A percentile compares a stretch with the other conserved stretches of the same genome.
Evolutionary conservation across 2,888 invertebrate genomes (phyloP).

Genomic region (Parthenolecanium corni): DNA sequence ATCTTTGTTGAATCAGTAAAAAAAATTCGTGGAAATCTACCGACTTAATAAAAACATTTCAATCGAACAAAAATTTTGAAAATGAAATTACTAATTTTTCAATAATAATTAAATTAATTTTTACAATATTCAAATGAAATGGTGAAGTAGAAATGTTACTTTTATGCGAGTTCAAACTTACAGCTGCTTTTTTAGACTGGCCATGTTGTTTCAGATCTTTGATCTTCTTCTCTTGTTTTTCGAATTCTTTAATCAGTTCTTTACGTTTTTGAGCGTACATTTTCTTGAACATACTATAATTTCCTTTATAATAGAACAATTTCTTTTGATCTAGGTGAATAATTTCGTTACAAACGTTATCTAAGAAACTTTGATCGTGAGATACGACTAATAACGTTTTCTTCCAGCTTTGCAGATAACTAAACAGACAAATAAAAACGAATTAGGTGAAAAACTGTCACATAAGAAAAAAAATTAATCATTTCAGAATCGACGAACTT

Average conservation of each 20-base stretch:
- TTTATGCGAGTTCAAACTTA: constrained; percentile 39
- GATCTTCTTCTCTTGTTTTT: constrained; percentile 94
- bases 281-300: constrained; percentile 96
- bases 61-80: not conserved
- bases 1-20: too few relatives aligned
- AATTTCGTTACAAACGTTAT: constrained; percentile 98
- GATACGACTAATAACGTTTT: constrained; percentile 96
- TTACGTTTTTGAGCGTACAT: constrained; percentile 93
- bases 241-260: constrained; percentile 92
- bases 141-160: too few relatives aligned
- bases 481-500: constrained; percentile 64
- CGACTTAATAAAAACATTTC: too few relatives aligned
- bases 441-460: not conserved
- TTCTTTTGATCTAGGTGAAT: constrained; percentile 93
- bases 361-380: constrained; percentile 99
- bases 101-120: not conserved
- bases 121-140: too few relatives aligned
- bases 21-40: not conserved
- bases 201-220: constrained; percentile 90
- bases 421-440: constrained; percentile 39
- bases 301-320: constrained; percentile 92
- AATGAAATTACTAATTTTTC: not conserved
- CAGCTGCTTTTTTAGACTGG: constrained; percentile 88
- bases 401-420: constrained; percentile 95
- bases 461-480: not conserved